phyloP scores from a whole-genome alignment of 2,888 invertebrate species.

The Magallana nippona region DNA sequence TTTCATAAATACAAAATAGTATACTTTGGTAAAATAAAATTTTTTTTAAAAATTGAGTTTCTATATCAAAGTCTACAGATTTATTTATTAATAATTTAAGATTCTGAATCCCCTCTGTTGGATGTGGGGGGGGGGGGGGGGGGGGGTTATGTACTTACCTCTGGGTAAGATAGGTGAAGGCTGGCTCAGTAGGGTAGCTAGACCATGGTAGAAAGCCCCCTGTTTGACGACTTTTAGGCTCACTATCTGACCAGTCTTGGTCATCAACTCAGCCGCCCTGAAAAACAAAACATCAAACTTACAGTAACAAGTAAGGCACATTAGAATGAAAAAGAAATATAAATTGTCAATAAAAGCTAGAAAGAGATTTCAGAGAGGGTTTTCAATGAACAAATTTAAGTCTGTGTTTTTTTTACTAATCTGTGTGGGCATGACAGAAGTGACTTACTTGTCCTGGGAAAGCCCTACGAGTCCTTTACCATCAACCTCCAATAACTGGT shows the following conservation, averaged over 20 bases:
- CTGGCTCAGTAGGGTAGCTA: slow-evolving; percentile 94
- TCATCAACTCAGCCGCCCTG: slow-evolving; percentile 96
- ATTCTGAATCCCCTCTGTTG: not conserved
- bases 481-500: slow-evolving; percentile 97
- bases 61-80: no score
- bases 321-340: no score
- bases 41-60: no score
- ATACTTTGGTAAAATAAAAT: no score
- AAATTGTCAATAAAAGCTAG: no score
- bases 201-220: slow-evolving; percentile 97
- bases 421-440: not conserved
- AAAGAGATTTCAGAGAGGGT: no score
- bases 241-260: slow-evolving; percentile 95
- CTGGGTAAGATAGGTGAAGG: slow-evolving; percentile 86
- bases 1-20: no score
- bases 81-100: no score
- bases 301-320: no score
- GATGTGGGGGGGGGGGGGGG: not conserved
- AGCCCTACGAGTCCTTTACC: slow-evolving; percentile 94
- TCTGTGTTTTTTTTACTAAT: no score
- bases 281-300: not conserved
- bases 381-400: no score
- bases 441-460: slow-evolving; percentile 85
- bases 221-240: slow-evolving; percentile 98
- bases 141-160: slow-evolving; percentile 62